Conservation (phyloP, 2,113 vertebrate genomes). For the Tautogolabrus adspersus region DNA sequence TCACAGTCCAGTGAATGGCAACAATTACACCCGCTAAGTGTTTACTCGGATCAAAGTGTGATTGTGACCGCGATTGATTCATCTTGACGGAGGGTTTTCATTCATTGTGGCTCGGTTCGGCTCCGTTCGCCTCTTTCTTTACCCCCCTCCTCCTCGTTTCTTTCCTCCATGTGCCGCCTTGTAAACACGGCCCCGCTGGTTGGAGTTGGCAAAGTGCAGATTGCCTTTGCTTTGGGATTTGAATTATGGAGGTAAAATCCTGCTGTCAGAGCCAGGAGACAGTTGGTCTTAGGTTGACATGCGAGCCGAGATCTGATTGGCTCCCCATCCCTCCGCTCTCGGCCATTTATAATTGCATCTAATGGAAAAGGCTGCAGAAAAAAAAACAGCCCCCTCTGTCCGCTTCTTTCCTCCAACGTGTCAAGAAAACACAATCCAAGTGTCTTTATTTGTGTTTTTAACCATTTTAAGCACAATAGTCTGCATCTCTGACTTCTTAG, state of each 20-base stretch:
- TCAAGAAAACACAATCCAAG: constrained; percentile 54
- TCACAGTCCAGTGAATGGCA: constrained; percentile 23
- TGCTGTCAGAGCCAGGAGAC: constrained; percentile 99
- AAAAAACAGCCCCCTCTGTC: constrained; percentile 84
- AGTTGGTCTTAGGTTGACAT: constrained; percentile 99
- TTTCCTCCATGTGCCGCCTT: constrained; percentile 62
- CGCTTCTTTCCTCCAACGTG: constrained; percentile 87
- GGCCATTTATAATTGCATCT: constrained; percentile 99
- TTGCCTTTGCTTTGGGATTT: constrained; percentile 98
- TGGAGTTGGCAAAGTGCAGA: constrained; percentile 88
- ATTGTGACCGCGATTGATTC: constrained; percentile 59
- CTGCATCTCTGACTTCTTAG: background rate
- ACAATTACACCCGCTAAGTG: constrained; percentile 34
- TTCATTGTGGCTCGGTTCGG: constrained; percentile 56
- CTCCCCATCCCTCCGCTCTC: constrained; percentile 93
- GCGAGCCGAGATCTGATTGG: constrained; percentile 99
- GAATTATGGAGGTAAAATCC: constrained; percentile 99
- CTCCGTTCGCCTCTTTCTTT: constrained; percentile 10
- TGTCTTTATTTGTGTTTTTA: background rate
- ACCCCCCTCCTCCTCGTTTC: background rate
- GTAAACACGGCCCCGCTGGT: constrained; percentile 86
- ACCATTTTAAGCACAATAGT: background rate
- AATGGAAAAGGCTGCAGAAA: constrained; percentile 94
- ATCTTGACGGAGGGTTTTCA: constrained; percentile 47
- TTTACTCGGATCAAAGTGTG: constrained; percentile 64